Evolutionary conservation across 2,888 invertebrate species (phyloP), one percentile per base, ranked within the genome.

Genomic region (Epiblema foenella): DNA sequence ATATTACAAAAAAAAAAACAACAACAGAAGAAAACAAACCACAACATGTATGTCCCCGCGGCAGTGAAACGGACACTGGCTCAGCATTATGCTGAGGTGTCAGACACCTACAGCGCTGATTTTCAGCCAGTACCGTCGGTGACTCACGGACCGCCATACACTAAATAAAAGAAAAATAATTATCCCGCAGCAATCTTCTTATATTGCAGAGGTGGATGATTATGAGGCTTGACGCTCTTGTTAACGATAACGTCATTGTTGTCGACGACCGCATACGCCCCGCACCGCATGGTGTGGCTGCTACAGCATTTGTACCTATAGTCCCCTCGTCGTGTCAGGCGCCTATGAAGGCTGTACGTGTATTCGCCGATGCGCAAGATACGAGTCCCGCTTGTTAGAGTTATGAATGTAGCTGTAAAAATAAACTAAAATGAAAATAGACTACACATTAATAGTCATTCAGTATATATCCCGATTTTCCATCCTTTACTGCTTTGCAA

Each of bases 291-390:
- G 29, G 73, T 75, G 0, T 66, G 15, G 0, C 9, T 20, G 3
- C 71, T 77, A 8, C 51, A 63, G 15, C 63, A 63, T 1, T 11
- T 75, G 74, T 81, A 87, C 0, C 84, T 75, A 3, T 56, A 69
- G 0, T 81, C 79, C 0, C 80, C 81, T 1, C 68, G 68, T 1
- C 68, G 68, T 0, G 75, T 12, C 15, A 78, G 39, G 5, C 33
- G 29, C 11, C 67, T 54, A 51, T 68, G 76, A 64, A 75, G 80
- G 63, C 69, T 76, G 67, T 75, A 85, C 0, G 82, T 78, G n/a
- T 79, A 81, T 0, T 75, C 78, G 20, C 79, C 17, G 20, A 79
- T 66, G 29, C 76, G 24, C 1, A 82, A 76, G 11, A 82, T 68
- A n/a, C 46, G 74, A 0, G 75, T 33, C 8, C 79, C 81, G 18